Evolutionary conservation across 1,140 invertebrate genomes (phyloP).

Genomic region (Acromyrmex echinatior): DNA sequence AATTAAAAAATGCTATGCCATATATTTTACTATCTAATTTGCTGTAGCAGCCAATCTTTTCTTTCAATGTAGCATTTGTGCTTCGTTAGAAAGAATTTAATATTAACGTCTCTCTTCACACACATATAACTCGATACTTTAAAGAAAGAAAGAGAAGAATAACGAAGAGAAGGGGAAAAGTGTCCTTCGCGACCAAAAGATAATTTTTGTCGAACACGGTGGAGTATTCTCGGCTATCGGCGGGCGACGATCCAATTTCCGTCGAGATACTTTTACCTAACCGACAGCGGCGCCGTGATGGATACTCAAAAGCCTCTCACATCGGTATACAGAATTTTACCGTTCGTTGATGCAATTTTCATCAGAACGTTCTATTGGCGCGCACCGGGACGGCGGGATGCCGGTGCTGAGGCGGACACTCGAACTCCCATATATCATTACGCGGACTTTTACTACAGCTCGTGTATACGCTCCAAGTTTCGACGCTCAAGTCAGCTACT

Average conservation of each 20-base stretch:
- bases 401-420: constrained; percentile 24
- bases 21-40: too few species aligned
- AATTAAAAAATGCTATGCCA: too few species aligned
- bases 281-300: constrained; percentile 38
- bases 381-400: not conserved
- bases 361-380: constrained; percentile 38
- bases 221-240: constrained; percentile 16
- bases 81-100: too few species aligned
- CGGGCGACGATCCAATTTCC: constrained; percentile 61
- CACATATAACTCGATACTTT: too few species aligned
- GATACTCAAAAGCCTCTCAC: constrained; percentile 55
- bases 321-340: constrained; percentile 62
- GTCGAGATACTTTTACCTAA: constrained; percentile 57
- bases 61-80: too few species aligned
- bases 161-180: constrained; percentile 1
- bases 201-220: constrained; percentile 43
- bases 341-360: constrained; percentile 60
- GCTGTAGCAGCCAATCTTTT: too few species aligned
- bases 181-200: constrained; percentile 24
- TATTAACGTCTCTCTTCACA: too few species aligned
- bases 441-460: constrained; percentile 46
- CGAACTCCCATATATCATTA: constrained; percentile 60
- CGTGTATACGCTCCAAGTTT: constrained; percentile 47
- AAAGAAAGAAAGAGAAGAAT: constrained; percentile 6
- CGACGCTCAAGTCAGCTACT: constrained; percentile 49